A percentile compares a stretch with the other conserved stretches of the same genome.
Conservation (phyloP, 2,797 vertebrate species). For the Coracias cyanogaster region DNA sequence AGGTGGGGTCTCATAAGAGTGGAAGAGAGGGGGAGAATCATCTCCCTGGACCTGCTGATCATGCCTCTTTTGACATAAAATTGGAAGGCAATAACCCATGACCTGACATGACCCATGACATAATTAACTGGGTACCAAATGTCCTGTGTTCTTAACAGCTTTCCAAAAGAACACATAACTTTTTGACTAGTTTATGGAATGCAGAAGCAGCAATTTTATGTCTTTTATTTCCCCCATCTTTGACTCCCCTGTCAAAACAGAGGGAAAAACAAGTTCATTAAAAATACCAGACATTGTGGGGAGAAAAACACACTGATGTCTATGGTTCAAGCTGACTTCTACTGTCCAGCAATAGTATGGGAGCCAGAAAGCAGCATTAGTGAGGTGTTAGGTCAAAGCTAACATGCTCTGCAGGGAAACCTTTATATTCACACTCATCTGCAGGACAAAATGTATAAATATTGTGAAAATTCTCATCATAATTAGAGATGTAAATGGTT, state of each 20-base stretch:
- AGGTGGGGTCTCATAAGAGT: too few species aligned
- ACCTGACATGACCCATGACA: too few species aligned
- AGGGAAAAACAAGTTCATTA: fast-evolving
- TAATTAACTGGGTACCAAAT: neutral
- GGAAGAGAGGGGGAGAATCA: too few species aligned
- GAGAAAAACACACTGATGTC: neutral
- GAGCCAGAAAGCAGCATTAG: neutral
- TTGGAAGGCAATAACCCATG: too few species aligned
- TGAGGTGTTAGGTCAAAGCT: neutral
- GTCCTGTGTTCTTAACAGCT: neutral
- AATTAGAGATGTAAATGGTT: neutral
- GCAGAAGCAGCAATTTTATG: neutral
- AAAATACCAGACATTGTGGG: neutral
- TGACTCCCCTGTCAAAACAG: neutral
- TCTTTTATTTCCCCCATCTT: neutral
- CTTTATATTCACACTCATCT: neutral
- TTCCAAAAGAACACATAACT: neutral
- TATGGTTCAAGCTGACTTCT: neutral
- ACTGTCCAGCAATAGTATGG: neutral
- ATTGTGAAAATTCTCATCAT: neutral
- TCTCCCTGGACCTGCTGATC: too few species aligned
- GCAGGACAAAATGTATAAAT: neutral
- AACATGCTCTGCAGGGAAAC: neutral
- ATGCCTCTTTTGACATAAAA: too few species aligned
- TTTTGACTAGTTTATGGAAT: neutral